A percentile compares a stretch with the other conserved stretches of the same genome.
Conservation (phyloP, 2,888 invertebrate species). For the Troilus luridus region DNA sequence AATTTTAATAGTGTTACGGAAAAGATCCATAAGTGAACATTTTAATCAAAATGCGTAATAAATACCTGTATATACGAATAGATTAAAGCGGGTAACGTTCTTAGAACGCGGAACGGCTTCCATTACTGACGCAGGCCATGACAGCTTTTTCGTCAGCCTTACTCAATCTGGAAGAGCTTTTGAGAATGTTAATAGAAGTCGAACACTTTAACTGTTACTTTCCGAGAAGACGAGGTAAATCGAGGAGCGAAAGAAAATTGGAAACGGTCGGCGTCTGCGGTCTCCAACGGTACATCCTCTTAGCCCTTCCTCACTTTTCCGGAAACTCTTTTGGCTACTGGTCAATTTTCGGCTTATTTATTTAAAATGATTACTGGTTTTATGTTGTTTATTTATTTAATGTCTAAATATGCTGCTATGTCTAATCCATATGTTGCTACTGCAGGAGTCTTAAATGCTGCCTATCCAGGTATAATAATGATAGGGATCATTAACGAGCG, state of each 20-base stretch:
- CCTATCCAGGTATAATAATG: too few species aligned
- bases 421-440: too few species aligned
- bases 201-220: constrained; percentile 32
- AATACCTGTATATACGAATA: too few species aligned
- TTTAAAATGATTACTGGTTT: background rate
- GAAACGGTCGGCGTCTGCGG: constrained; percentile 48
- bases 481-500: too few species aligned
- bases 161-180: background rate
- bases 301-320: background rate
- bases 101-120: too few species aligned
- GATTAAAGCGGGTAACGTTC: too few species aligned
- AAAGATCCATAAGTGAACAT: too few species aligned
- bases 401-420: too few species aligned
- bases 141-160: background rate
- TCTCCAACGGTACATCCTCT: constrained; percentile 36
- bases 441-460: too few species aligned
- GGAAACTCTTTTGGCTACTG: background rate
- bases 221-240: background rate
- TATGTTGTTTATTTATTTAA: too few species aligned
- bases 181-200: constrained; percentile 30
- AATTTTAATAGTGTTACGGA: too few species aligned
- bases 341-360: background rate
- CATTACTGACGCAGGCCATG: background rate
- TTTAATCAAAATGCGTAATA: too few species aligned
- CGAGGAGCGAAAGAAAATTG: constrained; percentile 45